phyloP scores from a whole-genome alignment of 92 coral and sea anemone genomes.

The Siderastrea radians region DNA sequence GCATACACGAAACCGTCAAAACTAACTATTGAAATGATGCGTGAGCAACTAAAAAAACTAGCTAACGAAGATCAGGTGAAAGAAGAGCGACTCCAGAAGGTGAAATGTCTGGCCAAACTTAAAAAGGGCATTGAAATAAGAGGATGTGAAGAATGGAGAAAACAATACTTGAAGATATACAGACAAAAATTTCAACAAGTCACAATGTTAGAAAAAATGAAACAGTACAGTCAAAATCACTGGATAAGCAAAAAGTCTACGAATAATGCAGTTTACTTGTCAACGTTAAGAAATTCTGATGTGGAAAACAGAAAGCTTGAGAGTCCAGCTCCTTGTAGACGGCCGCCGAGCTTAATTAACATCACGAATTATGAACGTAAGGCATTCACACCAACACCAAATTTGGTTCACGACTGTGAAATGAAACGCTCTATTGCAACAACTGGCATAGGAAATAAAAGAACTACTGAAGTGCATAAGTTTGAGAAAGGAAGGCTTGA shows the following conservation, averaged over 20 bases:
- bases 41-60: background rate
- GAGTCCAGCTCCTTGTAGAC: background rate
- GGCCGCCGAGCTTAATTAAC: background rate
- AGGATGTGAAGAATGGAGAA: background rate
- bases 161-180: background rate
- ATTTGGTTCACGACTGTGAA: background rate
- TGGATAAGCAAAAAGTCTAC: background rate
- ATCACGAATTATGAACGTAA: background rate
- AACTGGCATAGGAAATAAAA: background rate
- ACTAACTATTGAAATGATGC: background rate
- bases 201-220: conserved; percentile 8
- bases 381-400: background rate
- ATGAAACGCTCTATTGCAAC: background rate
- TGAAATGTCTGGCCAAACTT: conserved; percentile 9
- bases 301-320: background rate
- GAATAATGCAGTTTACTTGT: background rate
- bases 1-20: background rate
- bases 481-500: background rate
- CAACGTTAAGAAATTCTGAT: background rate
- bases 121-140: background rate
- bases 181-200: background rate
- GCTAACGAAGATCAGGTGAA: background rate
- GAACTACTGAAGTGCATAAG: too few relatives aligned
- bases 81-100: background rate
- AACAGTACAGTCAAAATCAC: background rate